phyloP scores from a whole-genome alignment of 2,113 vertebrate genomes.

The Strix uralensis region DNA sequence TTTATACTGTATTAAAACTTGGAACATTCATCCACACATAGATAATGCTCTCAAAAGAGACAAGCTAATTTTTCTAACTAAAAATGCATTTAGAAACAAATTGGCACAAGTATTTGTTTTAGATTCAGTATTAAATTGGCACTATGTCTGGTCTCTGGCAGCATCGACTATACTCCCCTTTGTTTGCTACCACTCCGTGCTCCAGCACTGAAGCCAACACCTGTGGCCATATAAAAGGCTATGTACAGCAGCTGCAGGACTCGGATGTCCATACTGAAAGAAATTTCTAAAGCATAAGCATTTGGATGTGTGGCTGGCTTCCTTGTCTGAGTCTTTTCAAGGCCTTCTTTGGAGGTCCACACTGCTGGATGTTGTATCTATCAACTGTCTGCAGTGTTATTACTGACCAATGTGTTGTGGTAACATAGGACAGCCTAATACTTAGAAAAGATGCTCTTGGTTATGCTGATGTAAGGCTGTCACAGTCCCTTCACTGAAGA shows the following conservation, averaged over 20 bases:
- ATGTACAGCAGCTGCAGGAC: constrained; percentile 71
- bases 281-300: constrained; percentile 74
- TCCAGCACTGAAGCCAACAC: constrained; percentile 71
- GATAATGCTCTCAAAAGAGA: constrained; percentile 63
- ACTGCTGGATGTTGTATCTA: background rate
- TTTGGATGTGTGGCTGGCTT: constrained; percentile 64
- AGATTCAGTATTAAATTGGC: constrained; percentile 76
- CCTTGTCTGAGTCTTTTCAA: constrained; percentile 60
- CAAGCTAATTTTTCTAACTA: constrained; percentile 74
- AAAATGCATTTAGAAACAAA: constrained; percentile 73
- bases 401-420: background rate
- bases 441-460: background rate
- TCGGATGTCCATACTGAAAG: constrained; percentile 72
- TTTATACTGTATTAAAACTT: constrained; percentile 45
- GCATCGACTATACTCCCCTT: constrained; percentile 67
- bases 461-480: background rate
- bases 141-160: constrained; percentile 71
- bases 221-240: constrained; percentile 76
- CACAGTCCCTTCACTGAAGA: background rate
- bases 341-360: constrained; percentile 23
- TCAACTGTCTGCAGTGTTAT: constrained; percentile 38
- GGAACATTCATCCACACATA: constrained; percentile 28
- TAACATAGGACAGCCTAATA: background rate
- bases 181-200: constrained; percentile 61
- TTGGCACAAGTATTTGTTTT: constrained; percentile 69